A percentile compares a stretch with the other conserved stretches of the same genome.
Conservation (phyloP, 2,888 invertebrate species). For the Therioaphis trifolii region DNA sequence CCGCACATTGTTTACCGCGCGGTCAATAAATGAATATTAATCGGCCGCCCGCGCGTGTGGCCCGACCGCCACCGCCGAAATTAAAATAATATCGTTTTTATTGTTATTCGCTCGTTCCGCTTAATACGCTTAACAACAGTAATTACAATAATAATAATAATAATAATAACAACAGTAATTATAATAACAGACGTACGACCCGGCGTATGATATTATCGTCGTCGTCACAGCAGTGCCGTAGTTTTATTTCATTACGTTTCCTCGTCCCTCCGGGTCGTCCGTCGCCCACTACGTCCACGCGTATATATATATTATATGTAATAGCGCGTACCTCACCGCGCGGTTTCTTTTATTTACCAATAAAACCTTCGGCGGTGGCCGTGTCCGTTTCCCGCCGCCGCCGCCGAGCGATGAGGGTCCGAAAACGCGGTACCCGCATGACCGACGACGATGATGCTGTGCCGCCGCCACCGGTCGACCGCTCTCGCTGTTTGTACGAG, state of each 20-base stretch:
- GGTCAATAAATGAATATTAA: constrained; percentile 50
- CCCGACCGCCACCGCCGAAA: constrained; percentile 8
- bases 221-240: background rate
- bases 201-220: background rate
- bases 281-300: background rate
- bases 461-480: no score
- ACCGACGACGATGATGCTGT: background rate
- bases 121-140: no score
- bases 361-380: constrained; percentile 33
- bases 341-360: constrained; percentile 57
- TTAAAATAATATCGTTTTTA: background rate
- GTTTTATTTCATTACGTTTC: background rate
- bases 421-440: constrained; percentile 34
- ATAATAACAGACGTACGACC: background rate
- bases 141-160: no score
- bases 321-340: background rate
- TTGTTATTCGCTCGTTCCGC: background rate
- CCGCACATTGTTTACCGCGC: background rate
- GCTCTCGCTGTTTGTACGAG: no score
- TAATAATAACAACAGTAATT: no score
- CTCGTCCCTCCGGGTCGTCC: background rate
- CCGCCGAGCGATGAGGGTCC: constrained; percentile 44
- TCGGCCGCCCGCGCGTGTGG: constrained; percentile 58
- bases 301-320: background rate
- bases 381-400: background rate